phyloP scores from a whole-genome alignment of 2,888 invertebrate genomes.

The Copidosoma aretas region DNA sequence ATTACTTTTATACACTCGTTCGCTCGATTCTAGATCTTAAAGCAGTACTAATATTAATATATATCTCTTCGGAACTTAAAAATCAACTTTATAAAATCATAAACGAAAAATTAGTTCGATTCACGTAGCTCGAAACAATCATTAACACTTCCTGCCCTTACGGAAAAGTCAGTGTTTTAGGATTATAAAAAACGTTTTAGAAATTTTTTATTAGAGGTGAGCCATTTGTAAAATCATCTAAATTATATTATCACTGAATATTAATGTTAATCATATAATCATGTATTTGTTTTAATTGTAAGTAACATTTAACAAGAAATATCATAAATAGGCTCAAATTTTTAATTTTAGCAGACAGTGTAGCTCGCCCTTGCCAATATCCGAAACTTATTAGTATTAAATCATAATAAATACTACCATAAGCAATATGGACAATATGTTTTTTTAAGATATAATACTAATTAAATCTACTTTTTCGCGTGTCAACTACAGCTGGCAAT shows the following conservation, averaged over 20 bases:
- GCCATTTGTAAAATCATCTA: constrained; percentile 11
- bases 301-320: no score
- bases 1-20: constrained; percentile 34
- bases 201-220: constrained; percentile 22
- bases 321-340: neutral
- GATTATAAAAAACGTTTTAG: constrained; percentile 15
- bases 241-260: constrained; percentile 2
- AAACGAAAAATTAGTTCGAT: constrained; percentile 28
- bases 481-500: constrained; percentile 45
- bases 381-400: neutral
- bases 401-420: constrained; percentile 29
- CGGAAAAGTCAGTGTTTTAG: constrained; percentile 27
- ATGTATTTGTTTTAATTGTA: neutral
- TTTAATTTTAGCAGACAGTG: neutral
- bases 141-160: constrained; percentile 27
- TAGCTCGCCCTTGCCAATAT: neutral
- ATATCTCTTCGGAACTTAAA: constrained; percentile 21
- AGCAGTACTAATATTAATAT: constrained; percentile 20
- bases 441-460: constrained; percentile 12
- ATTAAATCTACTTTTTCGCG: constrained; percentile 15
- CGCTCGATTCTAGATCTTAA: constrained; percentile 26
- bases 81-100: constrained; percentile 14
- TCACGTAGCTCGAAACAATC: constrained; percentile 33
- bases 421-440: constrained; percentile 58
- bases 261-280: neutral